Conservation (phyloP, 1,140 invertebrate species). For the Lordiphosa collinella region DNA sequence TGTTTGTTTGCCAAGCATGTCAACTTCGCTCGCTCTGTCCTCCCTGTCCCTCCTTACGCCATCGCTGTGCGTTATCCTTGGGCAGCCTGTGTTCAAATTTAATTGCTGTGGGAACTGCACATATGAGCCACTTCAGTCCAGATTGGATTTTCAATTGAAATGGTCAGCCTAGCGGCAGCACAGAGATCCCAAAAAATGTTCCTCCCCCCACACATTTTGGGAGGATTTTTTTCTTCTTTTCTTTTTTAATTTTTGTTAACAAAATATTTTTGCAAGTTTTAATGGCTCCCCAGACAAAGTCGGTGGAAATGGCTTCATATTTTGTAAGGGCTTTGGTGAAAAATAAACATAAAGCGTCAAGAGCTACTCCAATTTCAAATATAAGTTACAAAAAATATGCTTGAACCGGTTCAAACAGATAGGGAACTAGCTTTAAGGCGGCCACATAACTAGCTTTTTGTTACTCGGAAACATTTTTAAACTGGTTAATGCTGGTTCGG, state of each 20-base stretch:
- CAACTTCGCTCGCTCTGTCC: constrained; percentile 45
- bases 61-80: constrained; percentile 49
- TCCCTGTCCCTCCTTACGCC: background rate
- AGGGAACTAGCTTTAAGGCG: no score
- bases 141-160: constrained; percentile 77
- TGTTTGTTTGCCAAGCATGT: constrained; percentile 72
- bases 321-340: constrained; percentile 6
- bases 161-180: constrained; percentile 33
- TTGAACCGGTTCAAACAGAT: no score
- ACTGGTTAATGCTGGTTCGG: no score
- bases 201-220: constrained; percentile 3
- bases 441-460: no score
- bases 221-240: background rate
- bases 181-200: constrained; percentile 1
- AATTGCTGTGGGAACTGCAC: constrained; percentile 74
- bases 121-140: constrained; percentile 67
- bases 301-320: constrained; percentile 31
- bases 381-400: no score
- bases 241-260: constrained; percentile 58
- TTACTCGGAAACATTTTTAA: no score
- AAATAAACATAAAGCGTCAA: background rate
- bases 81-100: constrained; percentile 64
- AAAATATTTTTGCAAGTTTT: constrained; percentile 71
- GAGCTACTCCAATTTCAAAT: background rate
- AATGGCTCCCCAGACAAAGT: constrained; percentile 51